Conservation (phyloP, 1,140 invertebrate genomes). For the Chymomyza costata region DNA sequence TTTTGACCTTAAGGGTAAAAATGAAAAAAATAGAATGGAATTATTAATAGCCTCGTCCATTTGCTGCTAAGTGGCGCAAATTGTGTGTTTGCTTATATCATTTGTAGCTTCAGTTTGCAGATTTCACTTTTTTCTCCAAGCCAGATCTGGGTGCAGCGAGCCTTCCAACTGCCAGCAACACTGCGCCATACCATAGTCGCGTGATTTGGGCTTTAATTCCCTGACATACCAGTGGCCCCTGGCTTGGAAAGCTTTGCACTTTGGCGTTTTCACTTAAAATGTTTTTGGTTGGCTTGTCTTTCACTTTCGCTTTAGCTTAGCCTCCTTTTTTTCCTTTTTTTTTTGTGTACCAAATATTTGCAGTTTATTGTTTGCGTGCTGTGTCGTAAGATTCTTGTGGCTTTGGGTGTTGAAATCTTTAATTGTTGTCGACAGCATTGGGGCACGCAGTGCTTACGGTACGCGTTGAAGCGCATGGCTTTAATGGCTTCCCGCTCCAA, state of each 20-base stretch:
- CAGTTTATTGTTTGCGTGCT: too few species aligned
- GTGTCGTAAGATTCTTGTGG: neutral
- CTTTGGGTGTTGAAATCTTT: conserved; percentile 18
- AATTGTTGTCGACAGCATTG: conserved; percentile 17
- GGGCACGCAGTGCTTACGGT: conserved; percentile 37
- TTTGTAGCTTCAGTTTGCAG: conserved; percentile 23
- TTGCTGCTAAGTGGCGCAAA: conserved; percentile 71
- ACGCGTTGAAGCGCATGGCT: conserved; percentile 57
- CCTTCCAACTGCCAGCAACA: conserved; percentile 36
- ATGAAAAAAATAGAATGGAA: conserved; percentile 48
- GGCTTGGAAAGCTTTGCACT: conserved; percentile 1
- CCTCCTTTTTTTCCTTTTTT: too few species aligned
- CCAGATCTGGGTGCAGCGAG: conserved; percentile 13
- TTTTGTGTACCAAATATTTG: too few species aligned
- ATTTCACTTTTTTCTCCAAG: too few species aligned
- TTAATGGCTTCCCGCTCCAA: conserved; percentile 37
- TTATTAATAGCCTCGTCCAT: conserved; percentile 70
- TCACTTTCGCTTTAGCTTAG: too few species aligned
- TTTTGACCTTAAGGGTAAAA: conserved; percentile 34
- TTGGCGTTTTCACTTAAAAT: neutral
- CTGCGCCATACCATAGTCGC: too few species aligned
- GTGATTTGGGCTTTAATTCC: too few species aligned
- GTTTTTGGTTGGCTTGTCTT: conserved; percentile 9
- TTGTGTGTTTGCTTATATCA: conserved; percentile 73
- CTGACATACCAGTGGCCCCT: too few species aligned